Evolutionary conservation across 2,797 vertebrate genomes (phyloP).

Genomic region (Poeciliopsis turneri): DNA sequence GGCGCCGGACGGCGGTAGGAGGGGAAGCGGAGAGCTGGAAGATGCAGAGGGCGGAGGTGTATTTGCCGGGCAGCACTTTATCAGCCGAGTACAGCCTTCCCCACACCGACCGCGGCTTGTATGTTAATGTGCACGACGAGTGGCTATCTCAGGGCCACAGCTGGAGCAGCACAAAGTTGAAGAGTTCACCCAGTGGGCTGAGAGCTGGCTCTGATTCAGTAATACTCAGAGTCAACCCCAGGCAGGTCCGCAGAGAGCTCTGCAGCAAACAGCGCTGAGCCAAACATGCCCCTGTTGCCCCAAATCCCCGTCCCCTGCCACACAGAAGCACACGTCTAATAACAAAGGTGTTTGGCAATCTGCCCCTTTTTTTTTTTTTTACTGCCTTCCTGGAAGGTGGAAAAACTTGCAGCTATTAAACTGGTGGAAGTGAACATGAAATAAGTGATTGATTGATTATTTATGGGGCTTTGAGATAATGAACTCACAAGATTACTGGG

Average conservation of each 20-base stretch:
- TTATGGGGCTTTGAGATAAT: slow-evolving; percentile 12
- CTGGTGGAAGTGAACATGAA: slow-evolving; percentile 11
- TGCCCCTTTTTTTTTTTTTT: neutral
- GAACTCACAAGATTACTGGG: neutral
- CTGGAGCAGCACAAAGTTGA: slow-evolving; percentile 63
- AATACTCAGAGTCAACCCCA: slow-evolving; percentile 53
- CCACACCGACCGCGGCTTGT: slow-evolving; percentile 36
- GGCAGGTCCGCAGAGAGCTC: slow-evolving; percentile 50
- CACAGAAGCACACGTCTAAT: slow-evolving; percentile 31
- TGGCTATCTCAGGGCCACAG: slow-evolving; percentile 60
- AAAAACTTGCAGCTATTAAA: slow-evolving; percentile 39
- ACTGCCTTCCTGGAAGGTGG: slow-evolving; percentile 3
- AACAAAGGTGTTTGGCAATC: slow-evolving; percentile 31
- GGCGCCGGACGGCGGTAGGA: slow-evolving; percentile 3
- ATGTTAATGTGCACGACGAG: slow-evolving; percentile 48
- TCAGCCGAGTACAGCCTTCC: slow-evolving; percentile 66
- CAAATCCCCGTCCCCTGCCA: neutral
- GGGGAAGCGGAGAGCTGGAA: slow-evolving; percentile 26
- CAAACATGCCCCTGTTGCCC: neutral
- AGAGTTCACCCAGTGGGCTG: slow-evolving; percentile 72
- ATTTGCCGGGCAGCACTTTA: slow-evolving; percentile 65
- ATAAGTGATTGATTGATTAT: slow-evolving; percentile 29
- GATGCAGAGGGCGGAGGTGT: slow-evolving; percentile 49
- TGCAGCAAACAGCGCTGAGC: slow-evolving; percentile 42
- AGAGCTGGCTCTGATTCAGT: slow-evolving; percentile 56